Conservation (phyloP, 1,140 invertebrate species). For the Onthophagus taurus region DNA sequence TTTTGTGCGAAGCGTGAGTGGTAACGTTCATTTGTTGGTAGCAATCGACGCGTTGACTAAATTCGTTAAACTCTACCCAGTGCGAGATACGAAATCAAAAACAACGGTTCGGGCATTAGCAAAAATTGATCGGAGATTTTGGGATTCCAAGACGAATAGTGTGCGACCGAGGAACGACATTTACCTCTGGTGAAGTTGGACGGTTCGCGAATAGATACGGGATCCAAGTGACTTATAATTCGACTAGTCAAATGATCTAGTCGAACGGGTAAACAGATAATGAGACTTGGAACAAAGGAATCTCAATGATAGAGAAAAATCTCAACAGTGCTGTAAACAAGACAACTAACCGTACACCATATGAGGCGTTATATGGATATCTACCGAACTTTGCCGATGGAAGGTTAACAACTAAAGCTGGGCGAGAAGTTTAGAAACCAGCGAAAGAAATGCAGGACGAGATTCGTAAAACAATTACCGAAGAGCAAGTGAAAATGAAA, state of each 20-base stretch:
- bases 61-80: conserved; percentile 19
- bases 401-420: too few species aligned
- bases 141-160: conserved; percentile 9
- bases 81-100: conserved; percentile 14
- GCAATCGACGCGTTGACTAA: conserved; percentile 28
- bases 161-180: not conserved
- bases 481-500: not conserved
- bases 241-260: not conserved
- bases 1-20: conserved; percentile 22
- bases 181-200: not conserved
- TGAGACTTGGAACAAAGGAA: not conserved
- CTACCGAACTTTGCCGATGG: not conserved
- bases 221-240: too few species aligned
- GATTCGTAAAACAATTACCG: not conserved
- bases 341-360: not conserved
- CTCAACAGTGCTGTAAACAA: conserved; percentile 2
- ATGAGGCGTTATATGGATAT: conserved; percentile 6
- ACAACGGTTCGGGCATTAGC: not conserved
- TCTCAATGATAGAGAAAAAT: not conserved
- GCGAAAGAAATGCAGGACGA: conserved; percentile 3
- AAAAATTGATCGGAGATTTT: not conserved
- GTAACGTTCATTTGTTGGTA: conserved; percentile 25
- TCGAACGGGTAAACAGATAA: not conserved
- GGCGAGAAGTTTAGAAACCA: too few species aligned
- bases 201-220: not conserved